Evolutionary conservation across 2,888 invertebrate genomes (phyloP), one percentile per base, ranked within the genome.

Genomic region (Anarsia innoxiella): DNA sequence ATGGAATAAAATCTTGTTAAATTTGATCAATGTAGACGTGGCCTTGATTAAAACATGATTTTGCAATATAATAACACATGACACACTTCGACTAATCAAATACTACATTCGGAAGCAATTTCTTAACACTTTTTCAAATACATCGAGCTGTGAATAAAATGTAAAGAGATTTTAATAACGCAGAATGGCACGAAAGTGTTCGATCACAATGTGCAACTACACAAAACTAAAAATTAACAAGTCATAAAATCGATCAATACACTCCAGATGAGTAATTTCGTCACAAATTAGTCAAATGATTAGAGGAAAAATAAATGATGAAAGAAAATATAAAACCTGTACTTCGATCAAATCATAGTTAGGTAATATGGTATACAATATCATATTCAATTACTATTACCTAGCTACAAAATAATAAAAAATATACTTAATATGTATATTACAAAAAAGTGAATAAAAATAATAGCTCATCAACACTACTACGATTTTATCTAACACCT

Each of bases 361-460:
- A 56, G 48, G 50, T 54, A 51, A 49, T 51, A 54, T 50, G 52
- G 52, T 59, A 59, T 53, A 56, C 56, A 59, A 60, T 45, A 50
- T 60, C 59, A n/a, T n/a, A n/a, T n/a, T n/a, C n/a, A 38, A 28
- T 35, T 16, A 56, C 60, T 62, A 60, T 64, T 59, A 70, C 60
- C 68, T 70, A 71, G 56, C 62, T 69, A 75, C 59, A 62, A 62
- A 60, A 60, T 65, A 67, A 73, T 65, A 68, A 72, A 74, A 66
- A 69, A 69, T 42, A 71, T 70, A 70, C 66, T 71, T 69, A 70
- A 57, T 70, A 71, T 71, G 58, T 71, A 72, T 71, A 57, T 70
- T 68, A 74, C 65, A 74, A 70, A 74, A 46, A 72, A 65, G 66
- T 62, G 63, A 71, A 66, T 67, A 73, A 76, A 72, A 78, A 70